Base-by-base conservation (phyloP, 2,113 vertebrate genomes). In the Percopsis transmontana region DNA sequence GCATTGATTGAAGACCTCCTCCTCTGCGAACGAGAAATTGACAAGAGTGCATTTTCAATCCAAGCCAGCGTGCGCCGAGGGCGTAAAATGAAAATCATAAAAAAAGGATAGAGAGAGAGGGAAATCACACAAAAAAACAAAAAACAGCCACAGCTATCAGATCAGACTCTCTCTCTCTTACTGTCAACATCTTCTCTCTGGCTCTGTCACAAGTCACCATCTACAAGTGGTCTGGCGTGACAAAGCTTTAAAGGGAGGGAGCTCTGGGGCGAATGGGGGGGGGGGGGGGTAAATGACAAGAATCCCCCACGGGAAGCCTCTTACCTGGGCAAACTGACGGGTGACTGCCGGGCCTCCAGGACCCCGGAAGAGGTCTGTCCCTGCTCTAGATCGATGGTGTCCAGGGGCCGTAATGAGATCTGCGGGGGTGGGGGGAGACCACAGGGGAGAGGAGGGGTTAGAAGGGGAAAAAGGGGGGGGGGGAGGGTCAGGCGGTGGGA, bases 21-120 rank as follows among this genome's bases (percentile, higher is more conserved):
- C 88, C 81, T 91, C 88, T 93, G 91, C 87, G 87, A 91, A 91
- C 85, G 82, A 91, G 86, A 93, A 89, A 89, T 91, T 77, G 87
- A 92, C 85, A 87, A 87, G 33, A 88, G 87, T 86, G 89, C 81
- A 87, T 89, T 91, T 91, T 90, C 81, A 85, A 79, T 87, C 79
- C 60, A 48, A 88, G 85, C 83, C 80, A 72, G 58, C 45, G 57
- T 62, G 78, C 64, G 62, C 58, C 71, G 16, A 50, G 48, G 51
- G 51, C 10, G 21, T 6, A 21, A 13, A 21, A 21, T 18, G 50
- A 20, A 4, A 18, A 48, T 18, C 14, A 48, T 18, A n/a, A 48
- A 18, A 16, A 18, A 33, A 7, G 27, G 27, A 48, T 16, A 48
- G 44, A 75, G 16, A 62, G 70, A 57, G 45, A 64, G 20, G 13